Percentiles rank a stretch among this genome's conserved stretches.
phyloP scores from a whole-genome alignment of 2,113 vertebrate species.

The Suncus etruscus region DNA sequence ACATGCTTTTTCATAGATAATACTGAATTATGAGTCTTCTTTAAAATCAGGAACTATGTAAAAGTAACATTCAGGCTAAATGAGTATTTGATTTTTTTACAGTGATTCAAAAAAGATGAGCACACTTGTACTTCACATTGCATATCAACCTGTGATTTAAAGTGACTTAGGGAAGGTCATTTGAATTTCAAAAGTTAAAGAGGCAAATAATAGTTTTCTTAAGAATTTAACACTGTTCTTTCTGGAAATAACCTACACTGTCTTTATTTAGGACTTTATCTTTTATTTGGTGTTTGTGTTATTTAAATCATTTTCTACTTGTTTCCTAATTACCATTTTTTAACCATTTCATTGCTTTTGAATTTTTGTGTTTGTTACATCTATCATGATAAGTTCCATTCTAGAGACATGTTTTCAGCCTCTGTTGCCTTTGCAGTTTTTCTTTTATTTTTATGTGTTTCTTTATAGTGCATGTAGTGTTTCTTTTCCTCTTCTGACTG shows the following conservation, averaged over 20 bases:
- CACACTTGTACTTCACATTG: constrained; percentile 49
- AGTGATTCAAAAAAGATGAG: constrained; percentile 10
- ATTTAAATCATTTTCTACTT: not conserved
- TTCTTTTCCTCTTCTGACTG: too few species aligned
- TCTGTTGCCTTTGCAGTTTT: too few species aligned
- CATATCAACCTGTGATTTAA: not conserved
- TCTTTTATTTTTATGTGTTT: too few species aligned
- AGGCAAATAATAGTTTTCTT: not conserved
- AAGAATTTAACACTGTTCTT: not conserved
- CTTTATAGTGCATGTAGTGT: too few species aligned
- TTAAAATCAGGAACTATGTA: constrained; percentile 76
- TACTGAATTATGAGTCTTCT: constrained; percentile 62
- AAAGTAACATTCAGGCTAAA: constrained; percentile 77
- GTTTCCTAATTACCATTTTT: constrained; percentile 11
- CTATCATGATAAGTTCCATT: too few species aligned
- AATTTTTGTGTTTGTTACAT: too few species aligned
- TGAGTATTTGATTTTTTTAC: constrained; percentile 66
- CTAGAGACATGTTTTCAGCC: too few species aligned
- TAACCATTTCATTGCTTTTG: too few species aligned
- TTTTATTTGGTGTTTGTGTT: not conserved
- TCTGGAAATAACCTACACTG: not conserved
- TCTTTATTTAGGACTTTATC: not conserved
- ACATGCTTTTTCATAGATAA: constrained; percentile 76
- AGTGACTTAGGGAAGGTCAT: constrained; percentile 16
- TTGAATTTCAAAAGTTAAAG: constrained; percentile 35